These are phyloP conservation scores for Silurus lanzhouensis DNA, from an alignment of 2,797 vertebrate genomes.

Conservation along the genomic window DNA sequence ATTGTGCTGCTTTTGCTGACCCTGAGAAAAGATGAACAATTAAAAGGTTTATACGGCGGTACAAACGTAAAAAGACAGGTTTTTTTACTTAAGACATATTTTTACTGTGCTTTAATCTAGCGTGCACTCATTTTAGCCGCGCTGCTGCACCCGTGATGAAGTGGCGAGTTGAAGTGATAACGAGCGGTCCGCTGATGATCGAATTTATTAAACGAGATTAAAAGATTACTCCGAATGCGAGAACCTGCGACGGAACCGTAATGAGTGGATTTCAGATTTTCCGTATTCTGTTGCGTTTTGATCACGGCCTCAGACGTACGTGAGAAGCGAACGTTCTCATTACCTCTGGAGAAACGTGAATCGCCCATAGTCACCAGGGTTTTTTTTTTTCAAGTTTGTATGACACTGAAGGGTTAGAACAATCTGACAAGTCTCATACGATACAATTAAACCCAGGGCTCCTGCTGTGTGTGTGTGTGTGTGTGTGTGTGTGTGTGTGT, in stretches of 20 bases:
- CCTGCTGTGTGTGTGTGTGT: background rate
- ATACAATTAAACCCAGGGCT: background rate
- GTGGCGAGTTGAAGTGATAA: background rate
- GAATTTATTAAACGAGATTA: slow-evolving; percentile 19
- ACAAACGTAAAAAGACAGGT: background rate
- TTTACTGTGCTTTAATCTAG: background rate
- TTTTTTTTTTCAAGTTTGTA: background rate
- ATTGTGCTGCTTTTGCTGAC: background rate
- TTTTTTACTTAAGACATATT: background rate
- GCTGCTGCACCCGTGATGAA: background rate
- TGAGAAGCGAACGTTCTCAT: background rate
- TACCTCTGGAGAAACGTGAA: background rate
- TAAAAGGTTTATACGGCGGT: background rate
- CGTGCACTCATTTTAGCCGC: background rate
- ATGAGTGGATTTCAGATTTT: background rate
- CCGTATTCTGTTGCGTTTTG: background rate
- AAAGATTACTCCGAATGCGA: background rate
- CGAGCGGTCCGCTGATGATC: slow-evolving; percentile 12
- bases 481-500: no score
- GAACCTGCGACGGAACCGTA: background rate
- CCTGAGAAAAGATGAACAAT: background rate
- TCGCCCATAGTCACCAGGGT: background rate
- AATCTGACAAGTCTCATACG: no score
- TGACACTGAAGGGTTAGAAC: background rate
- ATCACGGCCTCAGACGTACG: background rate